Percentiles rank a stretch among this genome's conserved stretches.
These are phyloP conservation scores for Sitta europaea DNA, from an alignment of 2,113 vertebrate genomes.

Conservation along the genomic window DNA sequence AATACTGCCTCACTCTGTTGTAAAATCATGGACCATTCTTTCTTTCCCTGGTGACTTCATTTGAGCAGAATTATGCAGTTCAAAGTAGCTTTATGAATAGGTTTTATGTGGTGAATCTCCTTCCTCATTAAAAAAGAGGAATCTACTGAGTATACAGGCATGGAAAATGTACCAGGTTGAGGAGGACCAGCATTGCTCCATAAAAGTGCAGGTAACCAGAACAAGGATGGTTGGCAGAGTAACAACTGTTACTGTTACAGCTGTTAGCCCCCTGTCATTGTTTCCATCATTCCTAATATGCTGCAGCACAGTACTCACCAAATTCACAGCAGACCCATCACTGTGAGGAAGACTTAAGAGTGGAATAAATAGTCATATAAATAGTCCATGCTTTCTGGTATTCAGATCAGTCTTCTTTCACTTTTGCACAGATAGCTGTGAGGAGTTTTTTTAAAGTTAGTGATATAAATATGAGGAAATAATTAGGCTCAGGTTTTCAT, in stretches of 20 bases:
- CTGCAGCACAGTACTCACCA: neutral
- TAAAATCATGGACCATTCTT: neutral
- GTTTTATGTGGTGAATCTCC: neutral
- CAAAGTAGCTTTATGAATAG: neutral
- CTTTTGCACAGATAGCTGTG: neutral
- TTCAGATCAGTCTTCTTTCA: neutral
- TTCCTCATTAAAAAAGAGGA: neutral
- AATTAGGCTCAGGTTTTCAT: neutral
- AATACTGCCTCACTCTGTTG: conserved; percentile 3
- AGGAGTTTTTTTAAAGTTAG: neutral
- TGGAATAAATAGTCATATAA: neutral
- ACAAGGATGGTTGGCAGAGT: neutral
- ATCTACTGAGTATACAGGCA: neutral
- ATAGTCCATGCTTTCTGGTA: neutral
- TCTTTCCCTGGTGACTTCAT: neutral
- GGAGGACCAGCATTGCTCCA: accelerated
- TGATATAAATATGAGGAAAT: neutral
- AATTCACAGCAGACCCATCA: neutral
- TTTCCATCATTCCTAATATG: neutral
- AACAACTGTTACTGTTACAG: neutral
- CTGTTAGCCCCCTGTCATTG: neutral
- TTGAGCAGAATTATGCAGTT: neutral
- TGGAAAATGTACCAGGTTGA: neutral
- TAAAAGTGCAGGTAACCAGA: neutral
- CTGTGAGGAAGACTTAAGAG: neutral